phyloP scores from a whole-genome alignment of 2,888 invertebrate species.

The Antheraea yamamai region DNA sequence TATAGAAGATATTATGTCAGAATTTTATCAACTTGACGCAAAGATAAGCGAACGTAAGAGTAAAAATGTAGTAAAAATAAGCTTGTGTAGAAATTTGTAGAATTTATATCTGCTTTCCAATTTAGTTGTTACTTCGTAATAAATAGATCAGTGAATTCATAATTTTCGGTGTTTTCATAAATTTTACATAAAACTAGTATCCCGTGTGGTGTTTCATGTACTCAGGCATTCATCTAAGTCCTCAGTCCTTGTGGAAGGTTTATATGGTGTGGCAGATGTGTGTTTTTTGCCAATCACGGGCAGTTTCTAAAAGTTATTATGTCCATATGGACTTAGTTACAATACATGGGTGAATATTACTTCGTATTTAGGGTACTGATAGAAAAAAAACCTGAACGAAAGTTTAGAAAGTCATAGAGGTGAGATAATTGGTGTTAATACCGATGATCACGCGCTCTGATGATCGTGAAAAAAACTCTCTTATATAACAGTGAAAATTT shows the following conservation, averaged over 20 bases:
- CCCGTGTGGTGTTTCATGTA: too few relatives aligned
- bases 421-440: slow-evolving; percentile 11
- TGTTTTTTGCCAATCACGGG: too few relatives aligned
- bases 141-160: not conserved
- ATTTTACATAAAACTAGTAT: too few relatives aligned
- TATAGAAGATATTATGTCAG: not conserved
- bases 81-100: not conserved
- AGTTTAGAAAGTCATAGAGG: slow-evolving; percentile 5
- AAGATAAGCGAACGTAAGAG: not conserved
- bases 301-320: too few relatives aligned
- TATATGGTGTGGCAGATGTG: too few relatives aligned
- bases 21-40: not conserved
- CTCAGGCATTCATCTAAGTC: too few relatives aligned
- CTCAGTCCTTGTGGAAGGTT: too few relatives aligned
- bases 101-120: not conserved
- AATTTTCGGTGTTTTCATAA: not conserved
- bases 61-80: not conserved
- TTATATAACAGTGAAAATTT: not conserved
- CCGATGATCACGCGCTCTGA: slow-evolving; percentile 2
- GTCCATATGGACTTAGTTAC: too few relatives aligned
- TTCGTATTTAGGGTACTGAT: not conserved
- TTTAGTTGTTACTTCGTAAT: not conserved
- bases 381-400: slow-evolving; percentile 5
- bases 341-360: not conserved
- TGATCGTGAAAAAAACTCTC: not conserved